Percentiles rank a stretch among this genome's conserved stretches.
These are phyloP conservation scores for Andrena camellia DNA, from an alignment of 2,888 invertebrate genomes.

Conservation along the genomic window DNA sequence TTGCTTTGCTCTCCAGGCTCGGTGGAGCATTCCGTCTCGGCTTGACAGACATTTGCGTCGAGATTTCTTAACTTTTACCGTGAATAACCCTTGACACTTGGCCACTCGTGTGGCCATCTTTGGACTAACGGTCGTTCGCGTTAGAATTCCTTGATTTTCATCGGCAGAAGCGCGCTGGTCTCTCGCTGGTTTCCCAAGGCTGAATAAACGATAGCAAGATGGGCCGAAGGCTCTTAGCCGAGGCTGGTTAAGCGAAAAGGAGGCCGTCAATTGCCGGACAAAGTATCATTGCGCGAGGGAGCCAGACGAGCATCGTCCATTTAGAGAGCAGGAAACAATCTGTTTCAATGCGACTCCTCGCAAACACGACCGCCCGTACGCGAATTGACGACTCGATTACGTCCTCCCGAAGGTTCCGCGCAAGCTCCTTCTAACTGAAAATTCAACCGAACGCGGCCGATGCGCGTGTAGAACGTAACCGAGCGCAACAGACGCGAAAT, in stretches of 20 bases:
- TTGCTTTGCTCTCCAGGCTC: no score
- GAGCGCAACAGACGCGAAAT: neutral
- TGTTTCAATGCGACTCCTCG: conserved; percentile 78
- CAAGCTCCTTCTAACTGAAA: neutral
- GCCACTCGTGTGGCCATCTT: neutral
- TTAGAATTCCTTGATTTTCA: conserved; percentile 3
- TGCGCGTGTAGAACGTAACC: neutral
- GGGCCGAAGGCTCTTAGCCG: neutral
- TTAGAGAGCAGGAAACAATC: conserved; percentile 82
- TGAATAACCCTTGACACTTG: neutral
- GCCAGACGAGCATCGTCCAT: conserved; percentile 55
- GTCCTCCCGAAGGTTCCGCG: conserved; percentile 14
- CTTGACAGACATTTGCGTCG: neutral
- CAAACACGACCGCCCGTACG: neutral
- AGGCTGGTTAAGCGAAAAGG: conserved; percentile 13
- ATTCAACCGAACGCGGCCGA: neutral
- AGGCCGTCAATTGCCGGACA: conserved; percentile 29
- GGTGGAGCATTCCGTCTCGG: neutral
- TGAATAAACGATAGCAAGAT: neutral
- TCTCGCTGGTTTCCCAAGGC: neutral
- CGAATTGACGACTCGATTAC: neutral
- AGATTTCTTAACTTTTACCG: neutral
- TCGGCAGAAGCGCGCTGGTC: neutral
- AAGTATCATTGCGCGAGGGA: conserved; percentile 9
- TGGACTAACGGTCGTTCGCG: neutral